Conservation (phyloP, 2,113 vertebrate species). For the Microtus oregoni region DNA sequence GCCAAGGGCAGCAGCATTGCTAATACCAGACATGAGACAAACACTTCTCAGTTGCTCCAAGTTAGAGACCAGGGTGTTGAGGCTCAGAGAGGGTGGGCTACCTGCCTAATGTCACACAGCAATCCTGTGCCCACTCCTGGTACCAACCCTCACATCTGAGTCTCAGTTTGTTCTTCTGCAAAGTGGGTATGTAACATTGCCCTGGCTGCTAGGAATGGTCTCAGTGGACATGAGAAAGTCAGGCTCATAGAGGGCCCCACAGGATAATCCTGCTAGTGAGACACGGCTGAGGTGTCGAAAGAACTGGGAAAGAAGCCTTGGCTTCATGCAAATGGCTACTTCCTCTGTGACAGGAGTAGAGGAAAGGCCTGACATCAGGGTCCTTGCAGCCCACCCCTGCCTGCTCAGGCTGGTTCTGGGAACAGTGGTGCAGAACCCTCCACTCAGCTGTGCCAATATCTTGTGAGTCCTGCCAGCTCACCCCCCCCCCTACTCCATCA, state of each 20-base stretch:
- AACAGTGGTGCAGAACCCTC: background rate
- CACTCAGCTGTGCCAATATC: background rate
- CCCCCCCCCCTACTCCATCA: background rate
- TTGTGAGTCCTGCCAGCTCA: background rate
- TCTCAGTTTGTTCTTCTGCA: background rate
- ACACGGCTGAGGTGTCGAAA: background rate
- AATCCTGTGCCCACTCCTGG: background rate
- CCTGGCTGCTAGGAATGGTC: background rate
- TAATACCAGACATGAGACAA: background rate
- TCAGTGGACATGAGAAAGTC: background rate
- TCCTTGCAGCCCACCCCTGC: background rate
- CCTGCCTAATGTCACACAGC: background rate
- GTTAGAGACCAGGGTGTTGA: background rate
- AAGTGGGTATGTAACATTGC: background rate
- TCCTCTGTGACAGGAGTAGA: background rate
- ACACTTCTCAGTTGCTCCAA: background rate
- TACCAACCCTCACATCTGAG: background rate
- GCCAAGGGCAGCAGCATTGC: background rate
- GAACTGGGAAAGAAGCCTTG: background rate
- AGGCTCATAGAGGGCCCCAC: background rate
- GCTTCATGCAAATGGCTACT: no score
- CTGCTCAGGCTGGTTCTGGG: background rate
- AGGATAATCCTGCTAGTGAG: background rate
- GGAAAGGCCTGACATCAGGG: background rate
- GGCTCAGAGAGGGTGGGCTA: background rate